These are phyloP conservation scores for Clarias magur DNA, from an alignment of 2,113 vertebrate species.

Conservation along the genomic window DNA sequence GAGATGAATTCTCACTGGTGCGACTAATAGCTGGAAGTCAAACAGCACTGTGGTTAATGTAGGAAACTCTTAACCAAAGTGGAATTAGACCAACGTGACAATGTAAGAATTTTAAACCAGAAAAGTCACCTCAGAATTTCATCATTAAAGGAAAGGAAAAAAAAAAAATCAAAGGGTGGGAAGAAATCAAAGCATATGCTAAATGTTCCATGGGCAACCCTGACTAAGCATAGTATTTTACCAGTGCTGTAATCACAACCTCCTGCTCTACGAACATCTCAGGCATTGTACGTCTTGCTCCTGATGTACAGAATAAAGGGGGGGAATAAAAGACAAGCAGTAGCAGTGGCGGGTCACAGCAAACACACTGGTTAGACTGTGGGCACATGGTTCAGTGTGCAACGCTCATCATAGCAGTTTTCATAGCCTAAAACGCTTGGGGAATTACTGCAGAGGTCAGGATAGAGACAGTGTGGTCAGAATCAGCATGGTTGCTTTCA, in stretches of 20 bases:
- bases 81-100: neutral
- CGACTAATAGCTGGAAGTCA: neutral
- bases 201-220: neutral
- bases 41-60: neutral
- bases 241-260: constrained; percentile 29
- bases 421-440: constrained; percentile 21
- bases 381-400: constrained; percentile 16
- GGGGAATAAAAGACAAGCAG: constrained; percentile 12
- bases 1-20: neutral
- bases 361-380: constrained; percentile 9
- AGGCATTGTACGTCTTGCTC: neutral
- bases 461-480: constrained; percentile 40
- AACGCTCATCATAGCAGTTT: constrained; percentile 6
- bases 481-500: constrained; percentile 28
- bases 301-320: neutral
- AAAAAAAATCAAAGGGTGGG: neutral
- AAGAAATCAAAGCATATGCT: neutral
- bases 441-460: constrained; percentile 40
- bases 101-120: neutral
- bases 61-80: neutral
- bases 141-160: no score
- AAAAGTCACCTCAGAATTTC: neutral
- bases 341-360: constrained; percentile 34
- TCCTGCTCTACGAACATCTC: neutral
- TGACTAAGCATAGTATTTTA: constrained; percentile 24